These are phyloP conservation scores for Bolborhynchus lineola DNA, from an alignment of 2,113 vertebrate species.

Conservation along the genomic window DNA sequence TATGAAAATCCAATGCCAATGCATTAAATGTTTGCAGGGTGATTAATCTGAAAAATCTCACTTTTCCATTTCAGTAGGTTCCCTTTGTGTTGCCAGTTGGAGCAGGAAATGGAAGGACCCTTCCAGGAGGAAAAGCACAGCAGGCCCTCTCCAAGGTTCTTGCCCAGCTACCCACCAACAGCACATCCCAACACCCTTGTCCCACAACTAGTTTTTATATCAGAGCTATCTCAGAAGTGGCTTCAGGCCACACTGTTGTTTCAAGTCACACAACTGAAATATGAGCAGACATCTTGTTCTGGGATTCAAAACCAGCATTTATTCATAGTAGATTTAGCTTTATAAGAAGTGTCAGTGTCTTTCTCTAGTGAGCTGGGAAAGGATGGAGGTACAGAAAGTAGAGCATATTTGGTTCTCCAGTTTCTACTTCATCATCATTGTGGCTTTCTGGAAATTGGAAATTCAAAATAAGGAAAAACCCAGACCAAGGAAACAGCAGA, in stretches of 20 bases:
- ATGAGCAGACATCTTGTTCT: neutral
- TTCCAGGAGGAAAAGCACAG: neutral
- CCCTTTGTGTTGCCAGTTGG: neutral
- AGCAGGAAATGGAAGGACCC: neutral
- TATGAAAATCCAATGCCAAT: fast-evolving
- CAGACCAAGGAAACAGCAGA: neutral
- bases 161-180: neutral
- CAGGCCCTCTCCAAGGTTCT: conserved; percentile 59
- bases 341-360: no score
- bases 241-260: neutral
- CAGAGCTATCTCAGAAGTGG: neutral
- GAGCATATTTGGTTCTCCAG: neutral
- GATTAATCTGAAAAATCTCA: neutral
- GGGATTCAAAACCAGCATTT: neutral
- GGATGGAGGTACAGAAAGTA: neutral
- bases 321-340: neutral
- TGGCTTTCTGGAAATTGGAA: neutral
- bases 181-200: fast-evolving
- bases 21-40: neutral
- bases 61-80: neutral
- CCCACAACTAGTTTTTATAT: no score
- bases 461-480: neutral
- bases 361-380: neutral
- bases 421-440: neutral
- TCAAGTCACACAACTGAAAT: neutral